Conservation (phyloP, 2,113 vertebrate species). For the Naja naja region DNA sequence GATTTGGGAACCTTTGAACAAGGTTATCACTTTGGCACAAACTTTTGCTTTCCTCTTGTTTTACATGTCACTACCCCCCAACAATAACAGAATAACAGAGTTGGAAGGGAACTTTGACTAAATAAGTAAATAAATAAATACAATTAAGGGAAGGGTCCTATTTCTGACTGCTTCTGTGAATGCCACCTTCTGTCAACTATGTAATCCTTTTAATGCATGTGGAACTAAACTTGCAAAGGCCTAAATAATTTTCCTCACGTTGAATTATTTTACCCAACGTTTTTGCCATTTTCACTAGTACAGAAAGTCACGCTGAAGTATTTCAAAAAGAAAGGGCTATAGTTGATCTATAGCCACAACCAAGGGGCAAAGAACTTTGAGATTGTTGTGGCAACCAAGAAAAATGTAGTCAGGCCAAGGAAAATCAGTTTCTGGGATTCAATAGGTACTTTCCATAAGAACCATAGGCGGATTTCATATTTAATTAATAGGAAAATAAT, state of each 20-base stretch:
- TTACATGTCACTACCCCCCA: not conserved
- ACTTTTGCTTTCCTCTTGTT: not conserved
- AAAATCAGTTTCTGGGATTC: constrained; percentile 71
- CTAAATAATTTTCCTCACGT: constrained; percentile 17
- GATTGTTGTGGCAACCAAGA: constrained; percentile 71
- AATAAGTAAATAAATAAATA: not conserved
- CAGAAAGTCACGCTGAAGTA: constrained; percentile 55
- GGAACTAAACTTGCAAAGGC: not conserved
- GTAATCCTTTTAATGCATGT: not conserved
- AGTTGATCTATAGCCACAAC: constrained; percentile 69
- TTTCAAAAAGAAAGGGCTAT: constrained; percentile 59
- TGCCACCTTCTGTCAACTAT: not conserved
- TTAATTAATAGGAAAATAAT: constrained; percentile 68
- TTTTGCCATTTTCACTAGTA: constrained; percentile 40
- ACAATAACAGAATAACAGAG: not conserved
- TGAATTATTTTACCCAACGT: constrained; percentile 33
- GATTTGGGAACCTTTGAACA: not conserved
- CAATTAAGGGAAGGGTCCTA: not conserved
- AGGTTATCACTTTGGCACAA: not conserved
- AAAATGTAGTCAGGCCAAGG: constrained; percentile 68
- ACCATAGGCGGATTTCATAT: constrained; percentile 63
- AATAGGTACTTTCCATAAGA: constrained; percentile 71
- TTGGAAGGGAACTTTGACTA: not conserved
- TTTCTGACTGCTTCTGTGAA: not conserved
- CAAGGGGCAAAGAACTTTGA: constrained; percentile 71